These are phyloP conservation scores for Patiria pectinifera DNA, from an alignment of 53 echinoderm and acorn worm species.

Conservation along the genomic window DNA sequence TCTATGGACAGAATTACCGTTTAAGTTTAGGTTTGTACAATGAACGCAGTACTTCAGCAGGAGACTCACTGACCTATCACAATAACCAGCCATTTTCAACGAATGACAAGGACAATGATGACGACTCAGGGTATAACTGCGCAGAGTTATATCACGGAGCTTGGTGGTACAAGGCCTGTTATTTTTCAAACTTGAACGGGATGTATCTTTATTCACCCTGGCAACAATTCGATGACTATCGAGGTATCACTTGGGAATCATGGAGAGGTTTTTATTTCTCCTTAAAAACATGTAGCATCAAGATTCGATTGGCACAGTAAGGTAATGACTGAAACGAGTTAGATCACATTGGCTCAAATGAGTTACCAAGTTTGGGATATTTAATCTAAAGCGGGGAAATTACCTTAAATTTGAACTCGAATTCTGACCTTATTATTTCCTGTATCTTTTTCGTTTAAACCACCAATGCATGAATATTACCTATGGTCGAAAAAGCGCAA, in stretches of 20 bases:
- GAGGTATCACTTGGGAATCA: not conserved
- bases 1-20: not conserved
- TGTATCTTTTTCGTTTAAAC: no score
- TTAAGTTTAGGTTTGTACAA: not conserved
- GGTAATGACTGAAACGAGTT: no score
- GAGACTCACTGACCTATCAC: not conserved
- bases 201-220: not conserved
- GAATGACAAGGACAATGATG: conserved; percentile 33
- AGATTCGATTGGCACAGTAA: not conserved
- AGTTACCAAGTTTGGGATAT: no score
- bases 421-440: no score
- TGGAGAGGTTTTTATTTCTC: not conserved
- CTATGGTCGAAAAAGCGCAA: no score
- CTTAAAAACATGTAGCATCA: not conserved
- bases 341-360: no score
- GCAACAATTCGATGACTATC: not conserved
- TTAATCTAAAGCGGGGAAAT: no score
- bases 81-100: not conserved
- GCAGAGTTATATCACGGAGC: not conserved
- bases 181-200: not conserved
- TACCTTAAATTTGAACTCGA: no score
- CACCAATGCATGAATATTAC: no score
- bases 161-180: conserved; percentile 12
- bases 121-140: not conserved
- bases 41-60: not conserved